Conservation (phyloP, 1,140 invertebrate genomes). For the Tetramorium parvispinum region DNA sequence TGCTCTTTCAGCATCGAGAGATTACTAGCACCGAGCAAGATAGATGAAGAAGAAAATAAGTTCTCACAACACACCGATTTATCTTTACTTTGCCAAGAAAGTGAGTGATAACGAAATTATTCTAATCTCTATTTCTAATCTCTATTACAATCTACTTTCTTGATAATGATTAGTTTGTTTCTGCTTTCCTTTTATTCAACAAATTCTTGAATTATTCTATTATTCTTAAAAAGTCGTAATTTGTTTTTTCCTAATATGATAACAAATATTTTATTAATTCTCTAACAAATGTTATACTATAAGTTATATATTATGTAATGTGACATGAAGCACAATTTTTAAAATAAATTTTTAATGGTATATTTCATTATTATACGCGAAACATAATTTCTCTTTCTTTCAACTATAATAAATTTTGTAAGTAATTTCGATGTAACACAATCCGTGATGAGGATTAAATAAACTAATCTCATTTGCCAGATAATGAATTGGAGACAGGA, state of each 20-base stretch:
- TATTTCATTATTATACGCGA: neutral
- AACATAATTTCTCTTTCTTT: neutral
- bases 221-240: neutral
- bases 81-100: slow-evolving; percentile 57
- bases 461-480: slow-evolving; percentile 61
- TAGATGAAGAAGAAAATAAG: slow-evolving; percentile 38
- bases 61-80: slow-evolving; percentile 31
- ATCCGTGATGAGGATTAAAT: neutral
- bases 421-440: neutral
- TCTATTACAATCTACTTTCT: neutral
- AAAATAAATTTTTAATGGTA: slow-evolving; percentile 2
- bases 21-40: slow-evolving; percentile 76
- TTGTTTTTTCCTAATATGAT: neutral
- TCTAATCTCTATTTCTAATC: neutral
- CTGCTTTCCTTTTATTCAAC: neutral
- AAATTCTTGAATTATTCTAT: neutral
- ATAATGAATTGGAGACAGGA: slow-evolving; percentile 75
- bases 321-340: neutral
- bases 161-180: neutral
- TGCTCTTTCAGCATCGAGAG: slow-evolving; percentile 82
- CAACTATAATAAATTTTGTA: neutral
- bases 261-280: neutral
- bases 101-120: slow-evolving; percentile 55
- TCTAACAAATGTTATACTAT: neutral
- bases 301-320: neutral